Base-by-base conservation (phyloP, 2,113 vertebrate species). In the Stegostoma tigrinum region DNA sequence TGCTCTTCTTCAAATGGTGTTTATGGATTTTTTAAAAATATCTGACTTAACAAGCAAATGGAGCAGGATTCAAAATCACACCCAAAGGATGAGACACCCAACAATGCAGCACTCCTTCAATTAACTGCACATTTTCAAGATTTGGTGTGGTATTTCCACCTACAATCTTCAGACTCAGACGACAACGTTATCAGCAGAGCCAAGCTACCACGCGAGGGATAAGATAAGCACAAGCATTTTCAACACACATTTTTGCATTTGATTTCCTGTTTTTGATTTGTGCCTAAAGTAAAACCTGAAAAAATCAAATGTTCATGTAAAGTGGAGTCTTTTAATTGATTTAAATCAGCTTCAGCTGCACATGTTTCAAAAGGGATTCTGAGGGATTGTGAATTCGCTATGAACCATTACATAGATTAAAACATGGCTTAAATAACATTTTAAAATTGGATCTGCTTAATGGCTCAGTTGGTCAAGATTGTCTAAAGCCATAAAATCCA, bases 191-290 rank as follows among this genome's bases (percentile, higher is more conserved):
- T 42, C 80, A 83, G 42, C 4, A 5, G 80, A 45, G 52, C 55
- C 52, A 90, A 90, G 34, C 87, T 64, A 30, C 30, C 15, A 34
- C 15, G 10, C 61, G 30, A 64, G 30, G 66, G 34, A 94, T 42
- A 66, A 66, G 64, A 94, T 45, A 45, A 94, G 10, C n/a, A 70
- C 93, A 94, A 48, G n/a, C 70, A 94, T 70, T 94, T 30, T 94
- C 66, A 94, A 19, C n/a, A 93, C 19, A 93, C 24, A 52, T 45
- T 67, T 42, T 94, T 68, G 38, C 19, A 94, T 95, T 95, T 75
- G 34, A 95, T 61, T 93, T 67, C 90, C 61, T 67, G 34, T n/a
- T n/a, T 42, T 66, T 23, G 87, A 64, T 61, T 89, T 61, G 52
- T 55, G 86, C 86, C 52, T 61, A 30, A 89, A 89, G 86, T 55